phyloP scores from a whole-genome alignment of 2,113 vertebrate species.

The Micronycteris hirsuta region DNA sequence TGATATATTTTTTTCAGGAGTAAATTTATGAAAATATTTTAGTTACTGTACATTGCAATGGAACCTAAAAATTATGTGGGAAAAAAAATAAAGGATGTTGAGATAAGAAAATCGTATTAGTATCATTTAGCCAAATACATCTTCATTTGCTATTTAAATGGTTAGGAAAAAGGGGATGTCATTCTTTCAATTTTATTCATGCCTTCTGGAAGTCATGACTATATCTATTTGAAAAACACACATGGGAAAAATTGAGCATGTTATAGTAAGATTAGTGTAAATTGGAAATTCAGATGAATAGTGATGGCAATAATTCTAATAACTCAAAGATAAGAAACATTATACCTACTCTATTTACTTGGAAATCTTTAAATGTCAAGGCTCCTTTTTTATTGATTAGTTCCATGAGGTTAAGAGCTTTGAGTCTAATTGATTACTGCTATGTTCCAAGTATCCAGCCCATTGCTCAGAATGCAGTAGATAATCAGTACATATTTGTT shows the following conservation, averaged over 20 bases:
- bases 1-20: constrained; percentile 40
- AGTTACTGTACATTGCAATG: background rate
- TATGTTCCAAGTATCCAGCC: background rate
- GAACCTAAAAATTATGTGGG: constrained; percentile 16
- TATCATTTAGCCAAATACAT: background rate
- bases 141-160: constrained; percentile 9
- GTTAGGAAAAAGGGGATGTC: background rate
- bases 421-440: background rate
- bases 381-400: background rate
- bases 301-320: background rate
- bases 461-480: background rate
- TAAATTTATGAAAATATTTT: constrained; percentile 38
- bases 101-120: constrained; percentile 19
- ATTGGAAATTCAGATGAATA: constrained; percentile 18
- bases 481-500: background rate
- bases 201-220: background rate
- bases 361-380: background rate
- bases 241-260: background rate
- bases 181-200: constrained; percentile 28
- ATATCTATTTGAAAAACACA: constrained; percentile 16
- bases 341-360: background rate
- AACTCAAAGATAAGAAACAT: constrained; percentile 9
- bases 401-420: background rate
- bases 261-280: constrained; percentile 32
- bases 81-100: background rate